Base-by-base conservation (phyloP, 2,797 vertebrate species). In the Melanotaenia boesemani region DNA sequence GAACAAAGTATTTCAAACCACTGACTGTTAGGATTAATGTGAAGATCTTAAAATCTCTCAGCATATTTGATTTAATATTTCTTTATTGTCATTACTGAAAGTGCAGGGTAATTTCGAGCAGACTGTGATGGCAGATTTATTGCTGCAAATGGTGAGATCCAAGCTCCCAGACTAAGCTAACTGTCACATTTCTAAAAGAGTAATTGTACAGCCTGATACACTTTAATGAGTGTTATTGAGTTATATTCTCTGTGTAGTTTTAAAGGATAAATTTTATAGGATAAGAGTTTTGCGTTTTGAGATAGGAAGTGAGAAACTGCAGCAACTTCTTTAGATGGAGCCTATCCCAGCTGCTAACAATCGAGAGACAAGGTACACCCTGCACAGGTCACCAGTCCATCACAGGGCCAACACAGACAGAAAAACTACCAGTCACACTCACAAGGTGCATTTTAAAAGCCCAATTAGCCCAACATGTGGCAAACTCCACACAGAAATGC, bases 151-250 rank as follows among this genome's bases (percentile, higher is more conserved):
- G 46, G 46, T n/a, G 46, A 48, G 46, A 48, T 48, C 46, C 46
- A n/a, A 48, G 46, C 20, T 48, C 46, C 46, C n/a, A n/a, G 41
- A 63, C 46, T 48, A 48, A 48, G 46, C 46, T n/a, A 48, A 48
- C 46, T 48, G 46, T 48, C 46, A 48, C 46, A n/a, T 48, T 48
- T 48, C 46, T 48, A 48, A 48, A 46, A 20, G 5, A 46, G 39
- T 44, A 41, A 44, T n/a, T 48, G 46, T 6, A 20, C 46, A 48
- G 46, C 46, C 46, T 48, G 18, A 48, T n/a, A 18, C 1, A 48
- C 44, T 48, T 20, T 5, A 20, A 16, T 18, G 41, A 48, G 44
- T 48, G 44, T 8, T 48, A 48, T 48, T 48, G 44, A 48, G 44
- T n/a, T 48, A 48, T n/a, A n/a, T 48, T 48, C 15, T 44, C 46